Evolutionary conservation across 2,888 invertebrate genomes (phyloP).

Genomic region (Orthosia gracilis): DNA sequence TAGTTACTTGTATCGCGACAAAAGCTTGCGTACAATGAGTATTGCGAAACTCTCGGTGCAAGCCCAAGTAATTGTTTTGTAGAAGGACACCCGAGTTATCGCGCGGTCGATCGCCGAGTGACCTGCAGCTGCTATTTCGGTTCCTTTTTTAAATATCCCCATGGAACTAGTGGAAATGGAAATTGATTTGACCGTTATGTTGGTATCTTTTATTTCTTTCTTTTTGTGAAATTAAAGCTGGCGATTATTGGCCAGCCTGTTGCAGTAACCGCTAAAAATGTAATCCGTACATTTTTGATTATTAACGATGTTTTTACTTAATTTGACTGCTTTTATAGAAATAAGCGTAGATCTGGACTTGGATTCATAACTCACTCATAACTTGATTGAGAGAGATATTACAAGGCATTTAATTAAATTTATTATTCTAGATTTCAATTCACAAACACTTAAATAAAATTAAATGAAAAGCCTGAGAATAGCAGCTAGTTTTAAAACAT

Average conservation of each 20-base stretch:
- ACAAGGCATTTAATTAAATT: background rate
- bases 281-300: background rate
- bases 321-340: background rate
- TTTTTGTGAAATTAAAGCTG: background rate
- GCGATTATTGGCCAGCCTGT: background rate
- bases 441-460: constrained; percentile 12
- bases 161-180: constrained; percentile 74
- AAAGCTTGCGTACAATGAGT: constrained; percentile 77
- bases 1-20: constrained; percentile 77
- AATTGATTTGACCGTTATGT: constrained; percentile 60
- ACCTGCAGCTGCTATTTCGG: constrained; percentile 86
- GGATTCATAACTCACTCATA: too few relatives aligned
- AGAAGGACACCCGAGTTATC: constrained; percentile 87
- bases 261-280: background rate
- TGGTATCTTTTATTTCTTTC: constrained; percentile 18
- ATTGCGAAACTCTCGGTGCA: constrained; percentile 84
- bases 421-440: background rate
- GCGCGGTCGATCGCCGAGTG: constrained; percentile 79
- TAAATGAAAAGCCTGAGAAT: constrained; percentile 48
- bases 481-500: constrained; percentile 42
- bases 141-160: constrained; percentile 78
- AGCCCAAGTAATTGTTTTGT: constrained; percentile 87
- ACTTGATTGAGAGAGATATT: too few relatives aligned
- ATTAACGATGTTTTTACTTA: background rate
- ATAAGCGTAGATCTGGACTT: background rate